Evolutionary conservation across 1,140 invertebrate genomes (phyloP), one percentile per base, ranked within the genome.

Genomic region (Nylanderia fulva): DNA sequence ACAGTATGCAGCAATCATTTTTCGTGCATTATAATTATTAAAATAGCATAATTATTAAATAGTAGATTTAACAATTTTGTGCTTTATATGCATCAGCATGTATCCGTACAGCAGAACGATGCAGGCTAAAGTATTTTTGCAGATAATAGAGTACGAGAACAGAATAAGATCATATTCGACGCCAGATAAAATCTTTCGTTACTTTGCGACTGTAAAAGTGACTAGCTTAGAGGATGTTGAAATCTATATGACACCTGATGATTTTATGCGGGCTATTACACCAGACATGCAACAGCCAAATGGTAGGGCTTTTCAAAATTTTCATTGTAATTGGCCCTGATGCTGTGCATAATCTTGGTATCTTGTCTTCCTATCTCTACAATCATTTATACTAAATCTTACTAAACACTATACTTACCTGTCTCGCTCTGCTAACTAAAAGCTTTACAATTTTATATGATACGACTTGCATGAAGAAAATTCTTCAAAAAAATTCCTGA

Each of bases 131-230:
- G 90, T 86, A 83, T 93, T 92, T 72, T 95, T 95, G 15, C 93
- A 99, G 98, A 99, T 99, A 92, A 99, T 99, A 94, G 98, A 99
- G 94, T 99, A 99, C 96, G 99, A 99, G 95, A 99, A 99, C 95
- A 96, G 99, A 91, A 98, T 99, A 95, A 95, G 99, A 91, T 96
- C 98, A 85, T 99, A 98, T 96, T 99, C 99, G 15, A 99, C 98
- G 45, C 99, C 99, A 64, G 99, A 99, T 95, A 99, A 99, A 96
- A 99, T 99, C 93, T 99, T 99, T 96, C 97, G 99, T 69, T 99
- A 99, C 95, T 99, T 99, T 97, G 99, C 99, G n/a, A 99, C 99
- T 54, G 96, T 99, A 86, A 98, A 98, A 95, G 95, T 99, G 48
- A 96, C 96, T 86, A 96, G 96, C 91, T 94, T 96, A 80, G 96